phyloP scores from a whole-genome alignment of 2,888 invertebrate genomes.

The Tachina lurida region DNA sequence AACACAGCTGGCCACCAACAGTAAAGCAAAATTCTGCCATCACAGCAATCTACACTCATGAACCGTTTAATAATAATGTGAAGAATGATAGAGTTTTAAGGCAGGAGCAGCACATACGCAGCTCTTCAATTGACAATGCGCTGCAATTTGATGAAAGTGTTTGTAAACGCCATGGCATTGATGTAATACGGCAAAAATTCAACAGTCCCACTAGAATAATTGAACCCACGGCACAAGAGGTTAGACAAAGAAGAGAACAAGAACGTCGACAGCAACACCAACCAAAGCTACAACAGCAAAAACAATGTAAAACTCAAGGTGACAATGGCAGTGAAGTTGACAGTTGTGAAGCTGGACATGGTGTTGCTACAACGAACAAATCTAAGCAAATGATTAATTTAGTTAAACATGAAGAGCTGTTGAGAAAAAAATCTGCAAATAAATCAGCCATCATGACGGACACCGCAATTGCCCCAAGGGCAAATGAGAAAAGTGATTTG shows the following conservation, averaged over 20 bases:
- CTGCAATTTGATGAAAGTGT: conserved; percentile 76
- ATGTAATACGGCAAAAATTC: conserved; percentile 79
- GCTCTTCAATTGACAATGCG: conserved; percentile 75
- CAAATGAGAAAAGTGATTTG: conserved; percentile 53
- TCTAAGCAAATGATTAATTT: conserved; percentile 63
- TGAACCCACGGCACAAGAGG: conserved; percentile 73
- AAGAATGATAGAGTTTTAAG: conserved; percentile 14
- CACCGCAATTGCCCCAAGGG: conserved; percentile 62
- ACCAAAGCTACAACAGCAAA: conserved; percentile 50
- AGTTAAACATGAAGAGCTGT: conserved; percentile 53
- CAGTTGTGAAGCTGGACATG: neutral
- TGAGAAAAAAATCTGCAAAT: conserved; percentile 53
- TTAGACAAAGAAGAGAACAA: conserved; percentile 71
- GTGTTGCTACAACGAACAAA: conserved; percentile 34
- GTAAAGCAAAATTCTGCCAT: conserved; percentile 41
- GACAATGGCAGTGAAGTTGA: conserved; percentile 31
- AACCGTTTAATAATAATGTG: conserved; percentile 26
- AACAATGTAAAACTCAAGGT: conserved; percentile 4
- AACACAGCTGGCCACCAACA: conserved; percentile 82
- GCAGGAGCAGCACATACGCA: conserved; percentile 72
- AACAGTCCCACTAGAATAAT: conserved; percentile 78
- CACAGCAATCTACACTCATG: neutral
- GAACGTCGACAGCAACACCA: conserved; percentile 68
- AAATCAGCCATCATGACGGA: conserved; percentile 50
- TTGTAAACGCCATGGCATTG: conserved; percentile 78